These are phyloP conservation scores for Philereme transversata DNA, from an alignment of 2,888 invertebrate genomes.

Conservation along the genomic window DNA sequence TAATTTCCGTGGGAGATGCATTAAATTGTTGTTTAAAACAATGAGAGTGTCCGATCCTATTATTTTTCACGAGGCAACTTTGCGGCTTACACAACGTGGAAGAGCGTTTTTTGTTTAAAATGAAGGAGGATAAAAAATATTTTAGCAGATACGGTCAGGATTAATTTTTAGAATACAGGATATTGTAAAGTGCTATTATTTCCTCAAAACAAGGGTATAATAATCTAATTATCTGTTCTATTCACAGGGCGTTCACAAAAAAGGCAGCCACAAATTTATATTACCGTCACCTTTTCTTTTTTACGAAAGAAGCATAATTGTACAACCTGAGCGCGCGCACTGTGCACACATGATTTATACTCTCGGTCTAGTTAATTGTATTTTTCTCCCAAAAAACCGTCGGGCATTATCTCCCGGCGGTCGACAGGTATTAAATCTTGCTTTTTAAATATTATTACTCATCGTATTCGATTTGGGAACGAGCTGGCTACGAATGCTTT, in stretches of 20 bases:
- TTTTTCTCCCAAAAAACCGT: slow-evolving; percentile 77
- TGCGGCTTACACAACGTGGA: slow-evolving; percentile 20
- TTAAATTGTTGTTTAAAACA: slow-evolving; percentile 66
- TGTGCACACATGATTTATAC: slow-evolving; percentile 73
- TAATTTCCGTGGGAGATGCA: slow-evolving; percentile 55
- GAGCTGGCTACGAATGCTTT: slow-evolving; percentile 81
- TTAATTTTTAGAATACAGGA: slow-evolving; percentile 25
- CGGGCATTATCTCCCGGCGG: slow-evolving; percentile 75
- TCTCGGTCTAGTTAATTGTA: slow-evolving; percentile 79
- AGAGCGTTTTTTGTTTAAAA: slow-evolving; percentile 14
- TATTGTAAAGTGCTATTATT: slow-evolving; percentile 32
- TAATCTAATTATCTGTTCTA: slow-evolving; percentile 61
- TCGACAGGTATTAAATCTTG: slow-evolving; percentile 83
- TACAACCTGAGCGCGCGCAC: slow-evolving; percentile 72
- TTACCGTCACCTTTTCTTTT: slow-evolving; percentile 63
- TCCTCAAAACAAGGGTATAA: slow-evolving; percentile 46
- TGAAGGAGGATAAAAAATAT: slow-evolving; percentile 24
- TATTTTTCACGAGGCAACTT: slow-evolving; percentile 36
- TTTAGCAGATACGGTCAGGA: slow-evolving; percentile 32
- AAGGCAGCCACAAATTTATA: slow-evolving; percentile 58
- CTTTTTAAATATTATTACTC: slow-evolving; percentile 84
- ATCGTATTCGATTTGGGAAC: slow-evolving; percentile 83
- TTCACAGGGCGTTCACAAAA: slow-evolving; percentile 50
- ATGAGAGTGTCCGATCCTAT: slow-evolving; percentile 46
- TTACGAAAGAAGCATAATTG: slow-evolving; percentile 69